phyloP scores from a whole-genome alignment of 2,888 invertebrate species.

The Stictocephala bisonia region DNA sequence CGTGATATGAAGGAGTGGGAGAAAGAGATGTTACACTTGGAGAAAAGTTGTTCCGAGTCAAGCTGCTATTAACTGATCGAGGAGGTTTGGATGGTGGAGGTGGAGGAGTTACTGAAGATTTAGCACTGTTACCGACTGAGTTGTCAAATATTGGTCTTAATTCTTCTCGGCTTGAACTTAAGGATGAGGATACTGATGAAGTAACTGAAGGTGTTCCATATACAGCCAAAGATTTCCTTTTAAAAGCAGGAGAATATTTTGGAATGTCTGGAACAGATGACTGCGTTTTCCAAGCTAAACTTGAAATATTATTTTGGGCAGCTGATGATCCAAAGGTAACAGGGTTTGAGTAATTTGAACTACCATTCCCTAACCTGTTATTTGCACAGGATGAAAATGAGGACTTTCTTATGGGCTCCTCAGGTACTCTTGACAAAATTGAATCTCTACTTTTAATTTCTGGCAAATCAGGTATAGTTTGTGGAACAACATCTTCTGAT shows the following conservation, averaged over 20 bases:
- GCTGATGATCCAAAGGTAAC: constrained; percentile 46
- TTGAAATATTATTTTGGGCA: constrained; percentile 50
- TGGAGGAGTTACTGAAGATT: constrained; percentile 33
- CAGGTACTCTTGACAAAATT: constrained; percentile 62
- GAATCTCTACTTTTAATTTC: constrained; percentile 83
- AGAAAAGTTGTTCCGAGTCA: constrained; percentile 62
- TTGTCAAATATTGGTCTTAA: constrained; percentile 53
- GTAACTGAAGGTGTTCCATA: constrained; percentile 64
- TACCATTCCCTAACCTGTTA: constrained; percentile 40
- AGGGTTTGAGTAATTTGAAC: constrained; percentile 61
- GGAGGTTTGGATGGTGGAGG: constrained; percentile 39
- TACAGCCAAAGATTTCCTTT: constrained; percentile 78
- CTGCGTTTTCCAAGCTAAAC: constrained; percentile 64
- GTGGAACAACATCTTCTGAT: constrained; percentile 64
- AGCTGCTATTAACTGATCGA: constrained; percentile 13
- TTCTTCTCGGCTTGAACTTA: constrained; percentile 60
- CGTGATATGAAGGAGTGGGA: constrained; percentile 28
- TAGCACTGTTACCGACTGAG: constrained; percentile 11
- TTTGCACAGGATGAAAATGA: constrained; percentile 17
- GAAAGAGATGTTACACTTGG: constrained; percentile 56
- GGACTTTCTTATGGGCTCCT: constrained; percentile 11
- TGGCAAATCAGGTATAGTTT: constrained; percentile 79
- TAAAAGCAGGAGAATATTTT: constrained; percentile 86
- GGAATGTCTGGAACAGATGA: constrained; percentile 69
- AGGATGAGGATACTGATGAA: constrained; percentile 59